Evolutionary conservation across 2,113 vertebrate genomes (phyloP).

Genomic region (Tursiops truncatus): DNA sequence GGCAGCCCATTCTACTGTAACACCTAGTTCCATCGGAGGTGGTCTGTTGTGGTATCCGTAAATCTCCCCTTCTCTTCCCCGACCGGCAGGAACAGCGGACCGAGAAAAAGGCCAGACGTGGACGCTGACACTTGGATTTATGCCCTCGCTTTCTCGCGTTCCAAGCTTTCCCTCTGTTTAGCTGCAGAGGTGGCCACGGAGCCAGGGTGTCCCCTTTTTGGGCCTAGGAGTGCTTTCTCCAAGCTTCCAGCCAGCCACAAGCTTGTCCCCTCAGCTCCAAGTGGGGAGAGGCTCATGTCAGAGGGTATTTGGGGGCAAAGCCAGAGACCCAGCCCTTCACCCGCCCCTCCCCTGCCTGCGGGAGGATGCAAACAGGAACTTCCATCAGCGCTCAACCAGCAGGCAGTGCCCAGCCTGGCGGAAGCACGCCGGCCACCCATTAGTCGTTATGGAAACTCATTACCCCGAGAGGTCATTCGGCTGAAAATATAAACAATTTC

Average conservation of each 20-base stretch:
- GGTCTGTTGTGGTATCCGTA: fast-evolving
- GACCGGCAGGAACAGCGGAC: fast-evolving
- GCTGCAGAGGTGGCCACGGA: too few species aligned
- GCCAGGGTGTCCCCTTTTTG: fast-evolving
- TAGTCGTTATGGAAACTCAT: constrained; percentile 70
- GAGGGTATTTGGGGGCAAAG: neutral
- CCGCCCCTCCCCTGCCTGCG: fast-evolving
- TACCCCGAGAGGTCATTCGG: constrained; percentile 43
- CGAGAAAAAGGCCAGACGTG: fast-evolving
- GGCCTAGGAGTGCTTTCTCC: neutral
- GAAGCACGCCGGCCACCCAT: neutral
- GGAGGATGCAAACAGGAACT: neutral
- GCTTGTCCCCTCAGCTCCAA: neutral
- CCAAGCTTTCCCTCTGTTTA: too few species aligned
- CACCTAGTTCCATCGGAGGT: fast-evolving
- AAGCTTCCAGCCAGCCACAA: neutral
- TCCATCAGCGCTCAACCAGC: neutral
- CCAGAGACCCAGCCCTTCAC: neutral
- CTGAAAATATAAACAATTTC: constrained; percentile 60
- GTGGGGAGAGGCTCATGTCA: neutral
- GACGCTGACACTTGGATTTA: neutral
- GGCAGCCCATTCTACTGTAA: neutral
- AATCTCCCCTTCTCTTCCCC: neutral
- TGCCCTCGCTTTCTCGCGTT: fast-evolving
- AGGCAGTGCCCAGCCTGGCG: fast-evolving